phyloP scores from a whole-genome alignment of 2,113 vertebrate genomes.

The Sisor rabdophorus region DNA sequence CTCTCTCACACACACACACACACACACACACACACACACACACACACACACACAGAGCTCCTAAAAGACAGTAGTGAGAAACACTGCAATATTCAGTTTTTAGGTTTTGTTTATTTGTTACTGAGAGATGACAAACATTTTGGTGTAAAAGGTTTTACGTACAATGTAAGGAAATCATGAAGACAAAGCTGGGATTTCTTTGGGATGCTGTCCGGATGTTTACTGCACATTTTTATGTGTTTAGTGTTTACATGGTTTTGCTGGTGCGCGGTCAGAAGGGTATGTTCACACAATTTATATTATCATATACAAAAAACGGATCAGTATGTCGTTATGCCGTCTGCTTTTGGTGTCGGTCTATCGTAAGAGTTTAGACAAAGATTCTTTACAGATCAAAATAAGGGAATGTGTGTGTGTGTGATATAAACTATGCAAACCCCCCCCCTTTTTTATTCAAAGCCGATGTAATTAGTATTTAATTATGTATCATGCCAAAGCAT shows the following conservation, averaged over 20 bases:
- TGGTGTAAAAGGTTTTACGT: not conserved
- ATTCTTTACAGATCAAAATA: not conserved
- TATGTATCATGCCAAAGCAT: not conserved
- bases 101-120: not conserved
- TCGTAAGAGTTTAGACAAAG: not conserved
- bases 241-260: not conserved
- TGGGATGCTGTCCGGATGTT: conserved; percentile 8
- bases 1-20: conserved; percentile 13
- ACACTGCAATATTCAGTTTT: not conserved
- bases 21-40: not conserved
- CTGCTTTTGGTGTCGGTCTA: not conserved
- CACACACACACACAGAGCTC: not conserved
- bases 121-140: not conserved
- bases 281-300: not conserved
- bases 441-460: no score
- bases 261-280: conserved; percentile 14
- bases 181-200: not conserved
- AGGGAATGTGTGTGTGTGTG: not conserved
- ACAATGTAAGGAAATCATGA: conserved; percentile 1
- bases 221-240: not conserved
- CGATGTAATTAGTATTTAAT: no score
- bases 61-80: conserved; percentile 44
- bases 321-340: not conserved
- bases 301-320: not conserved
- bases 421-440: not conserved